Conservation (phyloP, 2,888 invertebrate species). For the Dromius quadrimaculatus region DNA sequence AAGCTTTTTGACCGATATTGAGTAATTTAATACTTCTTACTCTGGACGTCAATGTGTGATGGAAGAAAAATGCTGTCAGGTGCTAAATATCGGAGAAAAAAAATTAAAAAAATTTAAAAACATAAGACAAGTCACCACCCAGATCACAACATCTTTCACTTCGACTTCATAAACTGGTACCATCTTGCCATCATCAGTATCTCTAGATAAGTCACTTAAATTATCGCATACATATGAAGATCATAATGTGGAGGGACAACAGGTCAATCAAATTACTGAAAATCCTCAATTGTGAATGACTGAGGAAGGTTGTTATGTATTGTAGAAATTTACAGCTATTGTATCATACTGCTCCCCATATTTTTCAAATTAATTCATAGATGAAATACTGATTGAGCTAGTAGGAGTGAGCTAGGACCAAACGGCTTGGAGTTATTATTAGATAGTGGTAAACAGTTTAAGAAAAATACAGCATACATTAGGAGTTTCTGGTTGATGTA, state of each 20-base stretch:
- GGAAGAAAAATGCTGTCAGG: slow-evolving; percentile 12
- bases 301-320: too few relatives aligned
- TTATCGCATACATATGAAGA: slow-evolving; percentile 8
- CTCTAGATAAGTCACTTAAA: slow-evolving; percentile 6
- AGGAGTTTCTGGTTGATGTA: too few relatives aligned
- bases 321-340: too few relatives aligned
- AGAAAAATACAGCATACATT: too few relatives aligned
- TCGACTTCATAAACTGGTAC: slow-evolving; percentile 7
- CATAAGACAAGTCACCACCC: slow-evolving; percentile 4
- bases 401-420: too few relatives aligned
- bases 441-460: too few relatives aligned
- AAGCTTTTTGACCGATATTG: slow-evolving; percentile 18
- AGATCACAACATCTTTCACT: slow-evolving; percentile 18
- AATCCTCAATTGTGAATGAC: too few relatives aligned
- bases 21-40: slow-evolving; percentile 7
- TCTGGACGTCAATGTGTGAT: slow-evolving; percentile 14
- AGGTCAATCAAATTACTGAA: slow-evolving; percentile 18
- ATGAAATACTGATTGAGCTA: too few relatives aligned
- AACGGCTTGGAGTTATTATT: too few relatives aligned
- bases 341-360: too few relatives aligned
- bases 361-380: too few relatives aligned
- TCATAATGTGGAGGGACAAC: slow-evolving; percentile 14
- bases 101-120: slow-evolving; percentile 13
- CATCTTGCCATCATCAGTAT: slow-evolving; percentile 13
- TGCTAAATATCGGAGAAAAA: slow-evolving; percentile 18